A percentile compares a stretch with the other conserved stretches of the same genome.
Evolutionary conservation across 30 jellyfish, hydroid and myxozoan species (phyloP).

Genomic region (Chironex yamaguchii): DNA sequence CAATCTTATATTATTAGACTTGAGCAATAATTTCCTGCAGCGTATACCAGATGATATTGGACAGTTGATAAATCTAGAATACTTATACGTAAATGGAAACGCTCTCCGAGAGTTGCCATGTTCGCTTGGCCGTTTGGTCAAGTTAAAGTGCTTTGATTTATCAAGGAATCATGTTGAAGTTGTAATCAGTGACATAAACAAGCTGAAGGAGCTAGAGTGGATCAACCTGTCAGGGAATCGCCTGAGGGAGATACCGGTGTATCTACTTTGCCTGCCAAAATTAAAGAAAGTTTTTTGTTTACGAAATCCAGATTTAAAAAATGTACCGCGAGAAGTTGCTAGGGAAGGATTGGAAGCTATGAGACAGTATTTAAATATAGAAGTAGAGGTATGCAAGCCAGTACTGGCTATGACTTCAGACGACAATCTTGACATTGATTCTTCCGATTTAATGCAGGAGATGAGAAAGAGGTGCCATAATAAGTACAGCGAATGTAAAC

Average conservation of each 20-base stretch:
- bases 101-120: slow-evolving; percentile 9
- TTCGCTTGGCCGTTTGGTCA: slow-evolving; percentile 22
- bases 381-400: slow-evolving; percentile 56
- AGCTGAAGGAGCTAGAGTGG: slow-evolving; percentile 33
- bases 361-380: slow-evolving; percentile 44
- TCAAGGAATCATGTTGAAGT: slow-evolving; percentile 42
- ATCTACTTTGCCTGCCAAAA: slow-evolving; percentile 61
- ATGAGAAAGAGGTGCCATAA: neutral
- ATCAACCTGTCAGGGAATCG: slow-evolving; percentile 67
- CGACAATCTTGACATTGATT: neutral
- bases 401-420: neutral
- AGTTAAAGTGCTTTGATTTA: slow-evolving; percentile 32
- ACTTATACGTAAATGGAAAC: slow-evolving; percentile 46
- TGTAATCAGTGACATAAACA: slow-evolving; percentile 17
- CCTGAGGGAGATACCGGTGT: slow-evolving; percentile 42
- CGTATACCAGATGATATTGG: slow-evolving; percentile 9
- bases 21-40: slow-evolving; percentile 42
- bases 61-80: neutral
- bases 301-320: slow-evolving; percentile 50
- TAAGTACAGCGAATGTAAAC: neutral
- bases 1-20: slow-evolving; percentile 34
- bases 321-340: slow-evolving; percentile 66
- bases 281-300: slow-evolving; percentile 50
- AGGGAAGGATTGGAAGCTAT: slow-evolving; percentile 66
- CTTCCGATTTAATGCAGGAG: neutral